Evolutionary conservation across 2,888 invertebrate species (phyloP).

Genomic region (Meiosimyza platycephala): DNA sequence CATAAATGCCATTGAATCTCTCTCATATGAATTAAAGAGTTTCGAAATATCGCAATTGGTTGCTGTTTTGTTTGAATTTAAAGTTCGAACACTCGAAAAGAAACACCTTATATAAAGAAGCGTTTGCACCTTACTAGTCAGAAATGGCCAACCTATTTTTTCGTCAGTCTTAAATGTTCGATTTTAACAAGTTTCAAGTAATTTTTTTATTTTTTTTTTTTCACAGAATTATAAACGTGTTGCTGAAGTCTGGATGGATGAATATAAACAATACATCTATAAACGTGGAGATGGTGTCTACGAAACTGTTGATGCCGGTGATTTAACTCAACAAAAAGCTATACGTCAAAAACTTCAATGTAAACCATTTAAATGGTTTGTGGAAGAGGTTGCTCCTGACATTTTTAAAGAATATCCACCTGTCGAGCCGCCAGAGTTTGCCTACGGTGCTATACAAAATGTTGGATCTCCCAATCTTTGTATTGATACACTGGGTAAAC

Average conservation of each 20-base stretch:
- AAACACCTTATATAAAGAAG: too few relatives aligned
- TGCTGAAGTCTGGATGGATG: constrained; percentile 99
- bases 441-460: constrained; percentile 81
- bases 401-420: constrained; percentile 88
- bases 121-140: too few relatives aligned
- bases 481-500: constrained; percentile 75
- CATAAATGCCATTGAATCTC: too few relatives aligned
- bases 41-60: too few relatives aligned
- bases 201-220: neutral
- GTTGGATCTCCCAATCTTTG: constrained; percentile 75
- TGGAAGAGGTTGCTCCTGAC: constrained; percentile 93
- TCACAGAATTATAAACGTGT: constrained; percentile 89
- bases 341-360: constrained; percentile 82
- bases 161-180: too few relatives aligned
- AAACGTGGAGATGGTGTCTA: constrained; percentile 80
- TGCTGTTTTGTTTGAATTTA: too few relatives aligned
- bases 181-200: too few relatives aligned
- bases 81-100: too few relatives aligned
- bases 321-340: constrained; percentile 81
- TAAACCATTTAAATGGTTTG: constrained; percentile 96
- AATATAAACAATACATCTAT: constrained; percentile 91
- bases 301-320: constrained; percentile 80
- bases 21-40: too few relatives aligned
- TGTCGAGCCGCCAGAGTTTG: constrained; percentile 86
- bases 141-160: too few relatives aligned